Evolutionary conservation across 2,888 invertebrate species (phyloP).

Genomic region (Brachynemurus nebulosus): DNA sequence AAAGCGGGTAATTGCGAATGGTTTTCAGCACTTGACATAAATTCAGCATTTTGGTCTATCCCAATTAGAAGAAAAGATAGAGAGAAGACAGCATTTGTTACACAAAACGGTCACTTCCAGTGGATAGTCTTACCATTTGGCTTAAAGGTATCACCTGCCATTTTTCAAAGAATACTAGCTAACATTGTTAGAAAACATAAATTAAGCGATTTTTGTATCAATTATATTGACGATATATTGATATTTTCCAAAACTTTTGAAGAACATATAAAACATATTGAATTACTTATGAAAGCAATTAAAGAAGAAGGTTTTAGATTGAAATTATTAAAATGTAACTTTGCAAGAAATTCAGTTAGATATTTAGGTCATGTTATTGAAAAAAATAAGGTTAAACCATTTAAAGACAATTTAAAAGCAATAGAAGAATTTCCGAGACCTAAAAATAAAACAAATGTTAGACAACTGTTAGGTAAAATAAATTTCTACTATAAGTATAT

Average conservation of each 20-base stretch:
- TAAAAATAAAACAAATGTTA: constrained; percentile 11
- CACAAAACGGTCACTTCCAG: constrained; percentile 17
- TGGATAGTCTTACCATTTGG: constrained; percentile 18
- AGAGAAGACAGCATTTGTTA: constrained; percentile 18
- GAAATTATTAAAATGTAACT: constrained; percentile 9
- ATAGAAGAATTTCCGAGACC: constrained; percentile 11
- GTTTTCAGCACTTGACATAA: constrained; percentile 6
- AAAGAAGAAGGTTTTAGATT: constrained; percentile 8
- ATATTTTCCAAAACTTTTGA: constrained; percentile 16
- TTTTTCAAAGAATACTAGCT: constrained; percentile 17
- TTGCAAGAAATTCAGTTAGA: constrained; percentile 7
- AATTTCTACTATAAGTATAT: constrained; percentile 18
- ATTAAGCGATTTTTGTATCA: constrained; percentile 14
- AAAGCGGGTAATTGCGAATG: constrained; percentile 12
- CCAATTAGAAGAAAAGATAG: constrained; percentile 13
- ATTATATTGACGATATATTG: constrained; percentile 18
- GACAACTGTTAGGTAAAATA: constrained; percentile 19
- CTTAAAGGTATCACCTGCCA: constrained; percentile 18
- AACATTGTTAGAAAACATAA: constrained; percentile 14
- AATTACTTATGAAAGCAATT: background rate
- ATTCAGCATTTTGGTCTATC: constrained; percentile 16
- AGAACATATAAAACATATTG: constrained; percentile 15
- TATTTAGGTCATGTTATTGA: constrained; percentile 9
- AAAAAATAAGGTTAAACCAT: constrained; percentile 6
- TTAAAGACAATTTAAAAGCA: constrained; percentile 9